Base-by-base conservation (phyloP, 2,888 invertebrate genomes). In the Leptinotarsa peninsularis region DNA sequence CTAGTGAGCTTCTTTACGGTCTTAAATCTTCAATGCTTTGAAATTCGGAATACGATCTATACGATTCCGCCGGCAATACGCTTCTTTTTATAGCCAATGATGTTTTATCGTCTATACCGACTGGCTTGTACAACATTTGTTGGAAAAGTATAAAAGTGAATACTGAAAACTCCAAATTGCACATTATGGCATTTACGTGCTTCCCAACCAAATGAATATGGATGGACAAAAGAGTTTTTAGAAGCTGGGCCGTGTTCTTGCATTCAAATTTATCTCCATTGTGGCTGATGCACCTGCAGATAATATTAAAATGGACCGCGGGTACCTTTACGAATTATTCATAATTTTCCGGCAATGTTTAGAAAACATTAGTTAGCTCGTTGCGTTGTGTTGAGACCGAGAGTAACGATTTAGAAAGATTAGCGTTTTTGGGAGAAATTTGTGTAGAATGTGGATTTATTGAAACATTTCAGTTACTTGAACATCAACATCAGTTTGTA, bases 181-280 rank as follows among this genome's bases (percentile, higher is more conserved):
- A 81, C 83, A 84, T 84, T 84, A 84, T 82, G 82, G 78, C 79
- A 79, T 78, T 79, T 81, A 84, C 84, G 84, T 84, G 84, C 80
- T 81, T 75, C 78, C 81, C 76, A 82, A 78, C 67, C 81, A 80
- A 82, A 83, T 82, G 81, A 82, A 82, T 82, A 81, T 79, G 81
- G 79, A 81, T 81, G 83, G 82, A 83, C 83, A 82, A 82, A 82
- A 81, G 81, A 81, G 79, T 82, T 83, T 83, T 81, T 71, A 73
- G 81, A 80, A 82, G 80, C 80, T 79, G 76, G 23, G 67, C 78
- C 82, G 82, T 81, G 81, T 80, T 75, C 80, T 78, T 33, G 84
- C 83, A 85, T 84, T 84, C 80, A 83, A 85, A 85, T 84, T 78
- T 75, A 70, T 72, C 78, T 78, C 81, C 78, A 63, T 80, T 83